Evolutionary conservation across 2,888 invertebrate genomes (phyloP), one percentile per base, ranked within the genome.

Genomic region (Cerceris rybyensis): DNA sequence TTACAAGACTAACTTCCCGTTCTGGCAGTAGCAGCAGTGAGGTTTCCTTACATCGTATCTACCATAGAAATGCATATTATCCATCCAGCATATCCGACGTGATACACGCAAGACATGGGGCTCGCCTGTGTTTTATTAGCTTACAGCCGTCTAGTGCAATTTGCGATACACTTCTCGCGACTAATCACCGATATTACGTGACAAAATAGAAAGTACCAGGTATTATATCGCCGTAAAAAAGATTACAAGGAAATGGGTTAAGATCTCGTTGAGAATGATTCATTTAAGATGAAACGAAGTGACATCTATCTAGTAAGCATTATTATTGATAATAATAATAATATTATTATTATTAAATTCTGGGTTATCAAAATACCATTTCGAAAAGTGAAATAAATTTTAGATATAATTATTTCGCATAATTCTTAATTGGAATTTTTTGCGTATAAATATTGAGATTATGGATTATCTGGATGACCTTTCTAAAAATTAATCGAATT

Each of bases 21-120:
- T 66, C 55, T 68, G 52, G 50, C 65, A 58, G 17, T 65, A 43
- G 57, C 43, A 55, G 54, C 28, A 42, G 66, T 91, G 90, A 81
- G 91, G 90, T 86, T 91, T 92, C 92, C 88, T 87, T 79, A 86
- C 88, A 89, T 89, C 86, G 87, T 88, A 78, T 65, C 75, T 83
- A 87, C 89, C 91, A 87, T 91, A 92, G 87, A 92, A 92, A 92
- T 92, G 91, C 91, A 89, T 90, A 91, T 90, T 89, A 91, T 89
- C 88, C 89, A 87, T 88, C 87, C 85, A 82, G 88, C 84, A 89
- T 88, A 90, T 91, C 89, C 86, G 90, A 91, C 89, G 81, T 85
- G 84, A 83, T 88, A 89, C 88, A 90, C 88, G 89, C 88, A 84
- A 88, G 88, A 89, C 86, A 74, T 66, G 63, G 74, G 80, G 75